phyloP scores from a whole-genome alignment of 2,888 invertebrate species.

The Octonoba sinensis region DNA sequence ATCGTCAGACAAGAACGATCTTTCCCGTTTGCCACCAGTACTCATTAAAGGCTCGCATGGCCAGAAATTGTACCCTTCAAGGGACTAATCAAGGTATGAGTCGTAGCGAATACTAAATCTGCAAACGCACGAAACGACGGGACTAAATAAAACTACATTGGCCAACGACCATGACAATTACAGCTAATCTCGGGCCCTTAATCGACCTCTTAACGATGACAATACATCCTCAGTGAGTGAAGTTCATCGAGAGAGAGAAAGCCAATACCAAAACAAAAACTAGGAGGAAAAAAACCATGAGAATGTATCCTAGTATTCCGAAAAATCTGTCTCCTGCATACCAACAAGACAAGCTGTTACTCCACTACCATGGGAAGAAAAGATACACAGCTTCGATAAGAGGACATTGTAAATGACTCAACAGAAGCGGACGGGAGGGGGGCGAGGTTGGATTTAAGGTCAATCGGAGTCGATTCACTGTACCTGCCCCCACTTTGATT shows the following conservation, averaged over 20 bases:
- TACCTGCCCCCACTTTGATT: not conserved
- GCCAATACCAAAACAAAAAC: slow-evolving; percentile 1
- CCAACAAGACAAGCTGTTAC: not conserved
- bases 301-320: not conserved
- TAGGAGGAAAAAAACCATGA: not conserved
- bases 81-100: no score
- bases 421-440: not conserved
- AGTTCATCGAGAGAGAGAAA: slow-evolving; percentile 1
- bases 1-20: no score
- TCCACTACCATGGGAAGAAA: not conserved
- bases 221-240: not conserved
- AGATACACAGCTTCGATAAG: slow-evolving; percentile 6
- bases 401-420: not conserved
- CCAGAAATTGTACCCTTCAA: no score
- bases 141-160: no score
- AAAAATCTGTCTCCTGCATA: slow-evolving; percentile 4
- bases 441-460: slow-evolving; percentile 20
- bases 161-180: no score
- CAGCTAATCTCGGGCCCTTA: not conserved
- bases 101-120: no score
- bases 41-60: no score
- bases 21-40: no score
- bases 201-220: slow-evolving; percentile 11
- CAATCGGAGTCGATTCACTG: slow-evolving; percentile 8
- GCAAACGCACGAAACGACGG: no score